Conservation (phyloP, 2,888 invertebrate genomes). For the Maniola hyperantus region DNA sequence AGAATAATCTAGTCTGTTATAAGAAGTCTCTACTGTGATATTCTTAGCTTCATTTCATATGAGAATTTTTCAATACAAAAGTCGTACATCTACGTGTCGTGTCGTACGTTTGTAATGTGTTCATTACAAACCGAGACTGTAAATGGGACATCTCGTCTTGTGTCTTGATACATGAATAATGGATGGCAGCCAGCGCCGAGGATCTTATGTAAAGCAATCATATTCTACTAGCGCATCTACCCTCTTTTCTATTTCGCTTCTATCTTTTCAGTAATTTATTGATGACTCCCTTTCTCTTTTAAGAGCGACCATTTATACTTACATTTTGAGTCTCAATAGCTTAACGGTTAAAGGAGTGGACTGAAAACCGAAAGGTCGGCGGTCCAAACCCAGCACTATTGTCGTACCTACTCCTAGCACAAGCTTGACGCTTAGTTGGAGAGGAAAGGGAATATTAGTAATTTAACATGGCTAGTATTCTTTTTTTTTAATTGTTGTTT, state of each 20-base stretch:
- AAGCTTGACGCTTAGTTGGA: too few species aligned
- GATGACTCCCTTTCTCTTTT: not conserved
- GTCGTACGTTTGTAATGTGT: too few species aligned
- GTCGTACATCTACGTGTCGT: too few species aligned
- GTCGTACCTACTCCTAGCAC: too few species aligned
- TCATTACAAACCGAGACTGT: conserved; percentile 9
- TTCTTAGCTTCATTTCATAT: not conserved
- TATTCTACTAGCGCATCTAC: conserved; percentile 1
- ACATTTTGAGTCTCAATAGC: too few species aligned
- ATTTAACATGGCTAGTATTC: too few species aligned
- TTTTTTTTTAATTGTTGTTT: too few species aligned
- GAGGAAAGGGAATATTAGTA: too few species aligned
- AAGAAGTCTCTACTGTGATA: too few species aligned
- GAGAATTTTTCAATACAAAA: conserved; percentile 9
- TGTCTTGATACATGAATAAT: conserved; percentile 19
- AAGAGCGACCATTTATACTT: not conserved
- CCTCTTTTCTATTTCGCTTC: not conserved
- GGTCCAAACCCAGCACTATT: too few species aligned
- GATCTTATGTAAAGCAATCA: conserved; percentile 5
- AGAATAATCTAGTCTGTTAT: not conserved
- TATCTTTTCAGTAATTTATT: not conserved
- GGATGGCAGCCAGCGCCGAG: conserved; percentile 9
- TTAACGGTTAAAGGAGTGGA: too few species aligned
- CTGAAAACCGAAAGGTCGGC: too few species aligned
- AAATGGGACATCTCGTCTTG: conserved; percentile 10